Evolutionary conservation across 2,113 vertebrate species (phyloP).

Genomic region (Lophochroa leadbeateri): DNA sequence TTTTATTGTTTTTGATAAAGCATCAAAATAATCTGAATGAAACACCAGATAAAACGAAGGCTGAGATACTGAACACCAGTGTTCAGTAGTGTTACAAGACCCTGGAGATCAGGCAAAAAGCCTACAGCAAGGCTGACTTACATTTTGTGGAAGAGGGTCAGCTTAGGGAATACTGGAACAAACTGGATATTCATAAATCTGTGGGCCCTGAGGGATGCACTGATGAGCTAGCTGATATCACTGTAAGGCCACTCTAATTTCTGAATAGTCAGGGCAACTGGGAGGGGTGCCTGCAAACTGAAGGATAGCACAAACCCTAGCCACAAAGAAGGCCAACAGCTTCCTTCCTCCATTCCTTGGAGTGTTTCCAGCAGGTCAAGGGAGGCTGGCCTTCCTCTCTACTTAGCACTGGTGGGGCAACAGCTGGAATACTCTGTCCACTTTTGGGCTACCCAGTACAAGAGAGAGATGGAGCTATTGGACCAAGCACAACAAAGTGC

Average conservation of each 20-base stretch:
- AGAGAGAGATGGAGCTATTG: background rate
- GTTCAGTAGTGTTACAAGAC: background rate
- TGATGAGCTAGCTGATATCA: too few relatives aligned
- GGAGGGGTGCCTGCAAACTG: background rate
- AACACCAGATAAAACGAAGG: background rate
- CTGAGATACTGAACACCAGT: background rate
- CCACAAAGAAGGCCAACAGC: background rate
- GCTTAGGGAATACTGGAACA: background rate
- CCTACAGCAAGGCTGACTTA: background rate
- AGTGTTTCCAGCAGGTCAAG: background rate
- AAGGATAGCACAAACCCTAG: background rate
- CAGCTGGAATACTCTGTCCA: background rate
- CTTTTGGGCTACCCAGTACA: background rate
- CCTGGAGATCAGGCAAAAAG: background rate
- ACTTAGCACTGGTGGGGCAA: background rate
- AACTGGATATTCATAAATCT: background rate
- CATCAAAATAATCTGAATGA: background rate
- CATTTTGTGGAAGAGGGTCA: rapidly evolving
- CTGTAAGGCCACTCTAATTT: background rate
- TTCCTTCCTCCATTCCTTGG: background rate
- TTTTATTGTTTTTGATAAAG: background rate
- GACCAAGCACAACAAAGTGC: background rate
- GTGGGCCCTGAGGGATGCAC: background rate
- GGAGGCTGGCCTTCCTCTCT: background rate
- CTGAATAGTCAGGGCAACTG: background rate